These are phyloP conservation scores for Pseudanteris insignis DNA, from an alignment of 2,888 invertebrate species.

Conservation along the genomic window DNA sequence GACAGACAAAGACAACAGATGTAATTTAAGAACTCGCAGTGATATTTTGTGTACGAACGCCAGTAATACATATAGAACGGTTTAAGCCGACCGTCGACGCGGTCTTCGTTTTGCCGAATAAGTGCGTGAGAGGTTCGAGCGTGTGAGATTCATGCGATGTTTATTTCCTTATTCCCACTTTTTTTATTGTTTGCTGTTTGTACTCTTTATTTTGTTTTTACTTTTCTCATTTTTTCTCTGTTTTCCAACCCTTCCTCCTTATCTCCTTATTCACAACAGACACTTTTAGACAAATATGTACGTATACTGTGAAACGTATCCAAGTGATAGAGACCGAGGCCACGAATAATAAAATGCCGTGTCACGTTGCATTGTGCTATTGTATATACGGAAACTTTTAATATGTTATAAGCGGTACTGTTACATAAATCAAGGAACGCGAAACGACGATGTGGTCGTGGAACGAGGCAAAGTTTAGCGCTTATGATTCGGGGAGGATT, in stretches of 20 bases:
- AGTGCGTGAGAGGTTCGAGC: slow-evolving; percentile 25
- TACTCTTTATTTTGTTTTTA: no score
- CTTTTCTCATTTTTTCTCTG: no score
- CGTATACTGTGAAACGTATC: slow-evolving; percentile 43
- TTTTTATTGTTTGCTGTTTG: no score
- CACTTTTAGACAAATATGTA: slow-evolving; percentile 14
- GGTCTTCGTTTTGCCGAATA: slow-evolving; percentile 6
- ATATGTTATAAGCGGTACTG: slow-evolving; percentile 45
- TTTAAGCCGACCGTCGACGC: background rate
- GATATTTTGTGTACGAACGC: slow-evolving; percentile 50
- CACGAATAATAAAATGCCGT: slow-evolving; percentile 51
- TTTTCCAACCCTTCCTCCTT: no score
- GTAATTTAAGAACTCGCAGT: slow-evolving; percentile 47
- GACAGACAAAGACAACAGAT: slow-evolving; percentile 16
- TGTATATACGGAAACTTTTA: slow-evolving; percentile 50
- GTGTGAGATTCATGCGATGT: slow-evolving; percentile 28
- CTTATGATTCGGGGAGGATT: no score
- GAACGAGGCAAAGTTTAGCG: no score
- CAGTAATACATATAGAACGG: slow-evolving; percentile 27
- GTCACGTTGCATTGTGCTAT: slow-evolving; percentile 55
- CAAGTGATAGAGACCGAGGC: slow-evolving; percentile 49
- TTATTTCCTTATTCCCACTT: no score
- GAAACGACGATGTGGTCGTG: no score
- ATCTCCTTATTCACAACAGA: no score
- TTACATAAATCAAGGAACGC: slow-evolving; percentile 31